These are phyloP conservation scores for Tenthredo amoena DNA, from an alignment of 2,888 invertebrate species.

Conservation along the genomic window DNA sequence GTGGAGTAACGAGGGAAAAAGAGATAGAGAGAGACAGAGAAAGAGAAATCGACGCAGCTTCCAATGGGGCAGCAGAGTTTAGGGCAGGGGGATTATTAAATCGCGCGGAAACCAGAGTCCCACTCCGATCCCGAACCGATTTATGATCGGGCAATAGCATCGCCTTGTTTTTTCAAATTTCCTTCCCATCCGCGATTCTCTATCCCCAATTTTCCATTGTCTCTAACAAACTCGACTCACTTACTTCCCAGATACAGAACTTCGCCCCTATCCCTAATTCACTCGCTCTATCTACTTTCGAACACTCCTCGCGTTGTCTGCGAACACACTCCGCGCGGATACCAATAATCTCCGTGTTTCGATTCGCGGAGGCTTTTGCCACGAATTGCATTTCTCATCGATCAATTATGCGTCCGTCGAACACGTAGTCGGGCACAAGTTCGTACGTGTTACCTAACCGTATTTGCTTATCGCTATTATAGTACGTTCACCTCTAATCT, in stretches of 20 bases:
- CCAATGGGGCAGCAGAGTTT: constrained; percentile 43
- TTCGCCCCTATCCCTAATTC: constrained; percentile 17
- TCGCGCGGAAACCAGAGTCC: constrained; percentile 63
- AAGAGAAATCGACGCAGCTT: constrained; percentile 12
- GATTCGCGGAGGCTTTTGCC: no score
- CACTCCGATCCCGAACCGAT: constrained; percentile 56
- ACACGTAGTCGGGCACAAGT: neutral
- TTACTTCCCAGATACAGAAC: neutral
- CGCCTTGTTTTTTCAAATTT: constrained; percentile 53
- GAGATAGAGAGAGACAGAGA: constrained; percentile 27
- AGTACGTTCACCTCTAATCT: constrained; percentile 1
- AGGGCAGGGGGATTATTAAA: constrained; percentile 62
- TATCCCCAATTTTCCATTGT: constrained; percentile 15
- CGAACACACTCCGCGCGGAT: neutral
- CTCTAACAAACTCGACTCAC: constrained; percentile 8
- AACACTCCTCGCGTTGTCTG: neutral
- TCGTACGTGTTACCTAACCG: neutral
- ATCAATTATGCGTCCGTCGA: neutral
- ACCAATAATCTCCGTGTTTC: neutral
- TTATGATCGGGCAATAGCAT: constrained; percentile 60
- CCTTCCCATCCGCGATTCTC: constrained; percentile 20
- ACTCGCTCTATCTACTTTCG: neutral
- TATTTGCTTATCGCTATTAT: neutral
- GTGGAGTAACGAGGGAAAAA: constrained; percentile 44
- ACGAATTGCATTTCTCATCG: neutral